Conservation (phyloP, 2,888 invertebrate genomes). For the Drosophila recens region DNA sequence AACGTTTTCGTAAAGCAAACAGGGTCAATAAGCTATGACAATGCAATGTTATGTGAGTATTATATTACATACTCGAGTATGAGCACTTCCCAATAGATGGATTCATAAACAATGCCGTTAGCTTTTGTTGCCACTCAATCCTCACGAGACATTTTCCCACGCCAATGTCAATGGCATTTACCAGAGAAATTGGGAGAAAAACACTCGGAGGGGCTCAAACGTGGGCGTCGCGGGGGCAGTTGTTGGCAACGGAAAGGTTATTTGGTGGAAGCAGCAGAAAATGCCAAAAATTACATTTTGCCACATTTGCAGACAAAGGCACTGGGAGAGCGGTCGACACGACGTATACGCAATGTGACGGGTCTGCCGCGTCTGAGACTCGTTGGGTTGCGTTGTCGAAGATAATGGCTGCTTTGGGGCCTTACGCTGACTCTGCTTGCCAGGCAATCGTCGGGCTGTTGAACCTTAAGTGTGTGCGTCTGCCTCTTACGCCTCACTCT, state of each 20-base stretch:
- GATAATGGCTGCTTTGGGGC: constrained; percentile 77
- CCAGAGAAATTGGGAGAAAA: constrained; percentile 16
- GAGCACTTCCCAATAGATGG: constrained; percentile 34
- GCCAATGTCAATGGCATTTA: constrained; percentile 45
- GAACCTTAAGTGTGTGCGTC: constrained; percentile 73
- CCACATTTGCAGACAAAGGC: constrained; percentile 75
- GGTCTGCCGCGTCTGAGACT: constrained; percentile 25
- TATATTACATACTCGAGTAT: constrained; percentile 13
- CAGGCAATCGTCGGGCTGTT: constrained; percentile 75
- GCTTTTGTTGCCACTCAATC: constrained; percentile 53
- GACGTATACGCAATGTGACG: constrained; percentile 70
- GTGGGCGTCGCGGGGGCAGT: constrained; percentile 26
- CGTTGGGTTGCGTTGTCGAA: constrained; percentile 71
- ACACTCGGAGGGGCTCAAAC: constrained; percentile 8
- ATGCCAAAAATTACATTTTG: constrained; percentile 81
- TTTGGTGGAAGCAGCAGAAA: constrained; percentile 54
- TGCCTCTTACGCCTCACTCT: constrained; percentile 46
- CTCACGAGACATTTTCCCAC: constrained; percentile 51
- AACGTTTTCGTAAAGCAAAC: constrained; percentile 2
- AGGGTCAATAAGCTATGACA: constrained; percentile 20
- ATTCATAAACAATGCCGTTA: constrained; percentile 60
- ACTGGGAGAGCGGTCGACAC: constrained; percentile 24
- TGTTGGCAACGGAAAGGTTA: constrained; percentile 27
- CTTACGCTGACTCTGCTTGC: constrained; percentile 54
- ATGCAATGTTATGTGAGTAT: constrained; percentile 22